These are phyloP conservation scores for Aphidius gifuensis DNA, from an alignment of 1,140 invertebrate genomes.

Conservation along the genomic window DNA sequence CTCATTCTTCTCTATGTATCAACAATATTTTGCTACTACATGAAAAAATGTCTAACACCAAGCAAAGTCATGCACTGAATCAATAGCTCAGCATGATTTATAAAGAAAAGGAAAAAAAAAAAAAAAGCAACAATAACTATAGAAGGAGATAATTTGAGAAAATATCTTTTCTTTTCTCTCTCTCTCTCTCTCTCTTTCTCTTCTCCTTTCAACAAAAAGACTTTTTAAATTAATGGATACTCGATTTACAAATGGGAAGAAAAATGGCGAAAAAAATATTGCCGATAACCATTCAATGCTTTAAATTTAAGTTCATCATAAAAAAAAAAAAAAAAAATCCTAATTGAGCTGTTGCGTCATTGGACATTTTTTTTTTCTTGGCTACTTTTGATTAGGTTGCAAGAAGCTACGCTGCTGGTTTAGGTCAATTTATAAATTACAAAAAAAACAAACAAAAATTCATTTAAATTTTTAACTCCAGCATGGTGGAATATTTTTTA, in stretches of 20 bases:
- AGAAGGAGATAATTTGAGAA: not conserved
- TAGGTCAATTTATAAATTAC: constrained; percentile 2
- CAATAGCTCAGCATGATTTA: too few species aligned
- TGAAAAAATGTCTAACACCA: constrained; percentile 84
- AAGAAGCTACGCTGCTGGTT: constrained; percentile 30
- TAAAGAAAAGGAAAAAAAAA: not conserved
- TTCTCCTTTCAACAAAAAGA: too few species aligned
- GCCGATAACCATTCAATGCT: too few species aligned
- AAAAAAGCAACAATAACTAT: constrained; percentile 1
- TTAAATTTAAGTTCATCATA: constrained; percentile 1
- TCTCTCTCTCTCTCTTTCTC: too few species aligned
- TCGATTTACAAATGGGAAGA: not conserved
- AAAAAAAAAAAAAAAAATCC: constrained; percentile 11
- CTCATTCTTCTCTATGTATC: constrained; percentile 86
- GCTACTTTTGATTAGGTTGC: constrained; percentile 57
- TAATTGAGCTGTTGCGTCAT: constrained; percentile 1
- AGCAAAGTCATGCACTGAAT: constrained; percentile 75
- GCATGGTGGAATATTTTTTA: not conserved
- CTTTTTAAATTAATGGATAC: too few species aligned
- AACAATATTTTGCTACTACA: constrained; percentile 85
- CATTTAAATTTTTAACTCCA: not conserved
- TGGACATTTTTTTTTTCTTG: constrained; percentile 11
- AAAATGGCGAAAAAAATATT: constrained; percentile 18
- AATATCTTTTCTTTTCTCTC: too few species aligned
- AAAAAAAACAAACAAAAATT: not conserved